A percentile compares a stretch with the other conserved stretches of the same genome.
Conservation (phyloP, 2,888 invertebrate species). For the Cactoblastis cactorum region DNA sequence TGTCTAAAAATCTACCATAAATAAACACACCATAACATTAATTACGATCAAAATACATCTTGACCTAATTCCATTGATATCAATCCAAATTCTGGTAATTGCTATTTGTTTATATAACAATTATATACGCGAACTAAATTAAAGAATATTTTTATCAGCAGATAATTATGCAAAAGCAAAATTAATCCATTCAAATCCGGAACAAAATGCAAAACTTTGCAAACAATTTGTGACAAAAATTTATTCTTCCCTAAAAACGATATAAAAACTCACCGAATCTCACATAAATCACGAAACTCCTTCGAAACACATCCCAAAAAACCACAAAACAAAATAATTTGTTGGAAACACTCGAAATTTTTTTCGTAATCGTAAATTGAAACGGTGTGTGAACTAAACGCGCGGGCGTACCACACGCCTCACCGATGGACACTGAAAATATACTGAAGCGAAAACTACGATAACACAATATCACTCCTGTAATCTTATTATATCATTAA, state of each 20-base stretch:
- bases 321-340: background rate
- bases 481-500: background rate
- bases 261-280: background rate
- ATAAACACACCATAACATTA: no score
- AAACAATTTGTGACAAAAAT: no score
- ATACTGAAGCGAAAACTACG: background rate
- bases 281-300: background rate
- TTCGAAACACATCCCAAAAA: background rate
- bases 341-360: background rate
- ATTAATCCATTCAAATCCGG: no score
- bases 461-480: background rate
- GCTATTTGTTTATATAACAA: no score
- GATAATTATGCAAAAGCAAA: no score
- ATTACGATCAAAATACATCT: no score
- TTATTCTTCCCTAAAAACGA: background rate
- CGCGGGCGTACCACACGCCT: background rate
- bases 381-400: background rate
- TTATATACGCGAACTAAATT: no score
- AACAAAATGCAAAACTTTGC: no score
- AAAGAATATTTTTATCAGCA: no score
- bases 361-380: background rate
- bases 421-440: conserved; percentile 5
- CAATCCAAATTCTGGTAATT: no score
- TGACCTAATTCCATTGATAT: no score
- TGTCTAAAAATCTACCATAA: no score